Evolutionary conservation across 2,113 vertebrate genomes (phyloP), one percentile per base, ranked within the genome.

Genomic region (Prunella fulvescens): DNA sequence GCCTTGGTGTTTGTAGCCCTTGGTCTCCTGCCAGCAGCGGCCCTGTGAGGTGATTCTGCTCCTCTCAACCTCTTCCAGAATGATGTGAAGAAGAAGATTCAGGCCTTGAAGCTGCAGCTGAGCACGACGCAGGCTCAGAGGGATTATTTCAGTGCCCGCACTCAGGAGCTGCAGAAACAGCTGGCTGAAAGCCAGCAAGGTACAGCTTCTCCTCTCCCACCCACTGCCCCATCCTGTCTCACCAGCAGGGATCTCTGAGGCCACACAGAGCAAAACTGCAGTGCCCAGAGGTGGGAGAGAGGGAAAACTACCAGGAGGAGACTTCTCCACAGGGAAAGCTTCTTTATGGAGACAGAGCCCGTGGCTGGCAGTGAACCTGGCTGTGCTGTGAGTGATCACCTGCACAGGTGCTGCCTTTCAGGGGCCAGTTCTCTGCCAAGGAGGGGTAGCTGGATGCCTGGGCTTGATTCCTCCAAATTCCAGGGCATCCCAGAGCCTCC

Each of bases 101-200:
- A 67, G 88, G 95, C 96, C 71, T 88, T 97, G 89, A 91, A 95
- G 78, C 92, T 96, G 78, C 58, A 79, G 66, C 94, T 98, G 25
- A 90, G 69, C 18, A 54, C 83, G 25, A 33, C 11, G 3, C 58
- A 78, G 58, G 74, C 74, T 17, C 97, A 97, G 84, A 96, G 89
- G 54, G 96, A 93, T 37, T 71, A 47, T 54, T 44, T 95, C 37
- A 88, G 71, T 42, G 35, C 88, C 67, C 62, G 64, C 69, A 81
- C 82, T 12, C 88, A 95, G 82, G 95, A 97, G 57, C 94, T 98
- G 39, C 95, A 97, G 48, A 96, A 88, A 47, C 92, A 95, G 66
- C 45, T 98, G 54, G 84, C 88, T 37, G 94, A 97, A 81, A 94
- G 65, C 23, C 77, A 35, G 81, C 76, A 90, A 96, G 93, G 81